A percentile compares a stretch with the other conserved stretches of the same genome.
Evolutionary conservation across 2,888 invertebrate genomes (phyloP).

Genomic region (Spatulosminthurus flaviceps): DNA sequence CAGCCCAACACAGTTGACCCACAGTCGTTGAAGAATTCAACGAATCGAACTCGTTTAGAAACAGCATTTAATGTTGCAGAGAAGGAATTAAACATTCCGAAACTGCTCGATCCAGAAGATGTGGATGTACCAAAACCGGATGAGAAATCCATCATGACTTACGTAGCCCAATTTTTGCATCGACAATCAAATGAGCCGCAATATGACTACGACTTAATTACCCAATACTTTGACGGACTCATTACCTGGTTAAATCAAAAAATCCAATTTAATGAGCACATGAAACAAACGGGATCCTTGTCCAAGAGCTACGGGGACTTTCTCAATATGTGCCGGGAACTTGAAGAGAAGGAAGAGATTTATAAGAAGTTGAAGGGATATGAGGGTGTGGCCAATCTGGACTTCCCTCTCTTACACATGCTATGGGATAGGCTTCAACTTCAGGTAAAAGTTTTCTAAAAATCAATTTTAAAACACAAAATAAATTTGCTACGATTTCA

Average conservation of each 20-base stretch:
- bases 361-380: constrained; percentile 77
- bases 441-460: constrained; percentile 29
- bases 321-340: constrained; percentile 78
- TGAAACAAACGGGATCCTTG: constrained; percentile 78
- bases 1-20: constrained; percentile 91
- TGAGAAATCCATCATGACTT: constrained; percentile 98
- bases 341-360: constrained; percentile 77
- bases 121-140: constrained; percentile 96
- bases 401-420: constrained; percentile 32
- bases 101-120: constrained; percentile 92
- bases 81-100: constrained; percentile 87
- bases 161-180: constrained; percentile 96
- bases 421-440: constrained; percentile 46
- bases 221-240: constrained; percentile 82
- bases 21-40: constrained; percentile 79
- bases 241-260: constrained; percentile 84
- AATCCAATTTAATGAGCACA: constrained; percentile 78
- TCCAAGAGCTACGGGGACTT: constrained; percentile 85
- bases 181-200: constrained; percentile 68
- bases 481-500: background rate
- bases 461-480: too few relatives aligned
- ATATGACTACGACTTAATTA: constrained; percentile 68
- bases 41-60: constrained; percentile 85
- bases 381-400: constrained; percentile 64
- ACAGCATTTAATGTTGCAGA: constrained; percentile 95